phyloP scores from a whole-genome alignment of 2,888 invertebrate genomes.

The Agonopterix alstromeriana region DNA sequence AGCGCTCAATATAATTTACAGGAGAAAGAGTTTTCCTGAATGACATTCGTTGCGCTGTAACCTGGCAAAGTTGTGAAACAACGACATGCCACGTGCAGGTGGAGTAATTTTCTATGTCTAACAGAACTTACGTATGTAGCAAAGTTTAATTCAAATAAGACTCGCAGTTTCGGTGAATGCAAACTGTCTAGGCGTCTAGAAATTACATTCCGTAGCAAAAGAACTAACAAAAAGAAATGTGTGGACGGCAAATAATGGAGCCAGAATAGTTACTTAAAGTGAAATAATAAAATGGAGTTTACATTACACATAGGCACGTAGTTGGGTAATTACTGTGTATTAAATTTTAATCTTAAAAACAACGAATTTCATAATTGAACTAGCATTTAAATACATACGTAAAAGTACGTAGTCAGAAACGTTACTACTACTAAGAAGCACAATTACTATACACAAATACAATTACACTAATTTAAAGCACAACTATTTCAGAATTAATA shows the following conservation, averaged over 20 bases:
- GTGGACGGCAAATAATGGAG: neutral
- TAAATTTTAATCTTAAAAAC: too few relatives aligned
- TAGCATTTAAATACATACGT: too few relatives aligned
- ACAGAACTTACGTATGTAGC: slow-evolving; percentile 16
- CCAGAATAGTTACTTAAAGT: too few relatives aligned
- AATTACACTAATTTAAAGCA: too few relatives aligned
- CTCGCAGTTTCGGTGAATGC: slow-evolving; percentile 21
- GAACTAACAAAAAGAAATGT: slow-evolving; percentile 13
- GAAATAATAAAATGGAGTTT: too few relatives aligned
- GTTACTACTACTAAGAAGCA: too few relatives aligned
- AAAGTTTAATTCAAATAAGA: slow-evolving; percentile 20
- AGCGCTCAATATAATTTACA: neutral
- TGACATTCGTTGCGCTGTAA: neutral
- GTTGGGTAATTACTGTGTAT: too few relatives aligned
- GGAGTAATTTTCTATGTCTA: slow-evolving; percentile 12
- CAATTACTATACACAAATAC: too few relatives aligned
- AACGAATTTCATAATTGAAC: too few relatives aligned
- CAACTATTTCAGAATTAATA: too few relatives aligned
- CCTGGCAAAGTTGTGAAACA: neutral
- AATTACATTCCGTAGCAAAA: slow-evolving; percentile 25
- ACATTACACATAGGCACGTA: too few relatives aligned
- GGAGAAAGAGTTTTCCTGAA: neutral
- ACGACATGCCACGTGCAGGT: slow-evolving; percentile 10
- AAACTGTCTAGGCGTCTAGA: slow-evolving; percentile 14
- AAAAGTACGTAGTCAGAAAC: too few relatives aligned